Evolutionary conservation across 2,888 invertebrate genomes (phyloP), one percentile per base, ranked within the genome.

Genomic region (Chaetogeoica ovagalla): DNA sequence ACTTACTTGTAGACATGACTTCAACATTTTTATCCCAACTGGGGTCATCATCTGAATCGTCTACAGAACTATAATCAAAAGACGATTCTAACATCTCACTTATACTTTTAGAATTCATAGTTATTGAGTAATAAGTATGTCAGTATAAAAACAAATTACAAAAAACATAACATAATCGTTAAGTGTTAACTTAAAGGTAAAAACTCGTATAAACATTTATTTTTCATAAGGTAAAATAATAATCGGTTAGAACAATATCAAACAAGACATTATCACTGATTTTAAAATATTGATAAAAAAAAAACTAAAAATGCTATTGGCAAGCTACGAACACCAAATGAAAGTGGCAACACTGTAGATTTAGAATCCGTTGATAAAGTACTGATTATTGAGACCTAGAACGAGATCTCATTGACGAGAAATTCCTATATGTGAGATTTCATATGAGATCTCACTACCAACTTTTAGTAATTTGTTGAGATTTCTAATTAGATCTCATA

Each of bases 221-320:
- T 59, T 59, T 59, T 59, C 21, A 59, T 59, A 59, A 59, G 43
- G 43, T 43, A 9, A 43, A 43, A 43, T n/a, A n/a, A n/a, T n/a
- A 43, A 43, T 43, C 43, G n/a, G 57, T 59, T 21, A 59, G 57
- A 59, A 59, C 21, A 59, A 59, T 59, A 59, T 59, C 57, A 59
- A 59, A 59, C 57, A 59, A 59, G 21, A 59, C 57, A 21, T 59
- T 59, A 59, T 59, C 57, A 59, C 57, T 59, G 21, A 59, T 59
- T 59, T 59, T 21, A 59, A 59, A 59, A 59, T 59, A 59, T 59
- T 59, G 57, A 59, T 59, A 59, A 59, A 59, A 59, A 59, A 59
- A 59, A 59, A 59, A 59, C 55, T 59, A 59, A 59, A 59, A 59
- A 21, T 59, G 57, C n/a, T 57, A 57, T 57, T 19, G 57, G 57